phyloP scores from a whole-genome alignment of 35 echinoderm and acorn worm genomes.

The Lytechinus variegatus region DNA sequence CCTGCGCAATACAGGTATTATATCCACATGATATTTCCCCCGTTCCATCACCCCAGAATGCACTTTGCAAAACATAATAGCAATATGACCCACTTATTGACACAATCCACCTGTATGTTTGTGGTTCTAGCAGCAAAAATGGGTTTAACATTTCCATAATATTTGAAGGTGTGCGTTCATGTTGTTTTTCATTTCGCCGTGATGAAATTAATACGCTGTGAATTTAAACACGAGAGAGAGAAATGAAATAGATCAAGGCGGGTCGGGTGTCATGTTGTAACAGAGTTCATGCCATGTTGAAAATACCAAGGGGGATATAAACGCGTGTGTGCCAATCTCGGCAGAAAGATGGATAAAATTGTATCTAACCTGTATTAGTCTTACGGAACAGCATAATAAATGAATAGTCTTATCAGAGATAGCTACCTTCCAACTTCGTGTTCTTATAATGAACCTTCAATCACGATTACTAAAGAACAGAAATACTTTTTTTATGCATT shows the following conservation, averaged over 20 bases:
- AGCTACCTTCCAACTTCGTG: no score
- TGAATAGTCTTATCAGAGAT: no score
- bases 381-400: neutral
- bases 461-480: no score
- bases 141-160: slow-evolving; percentile 41
- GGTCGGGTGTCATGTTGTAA: neutral
- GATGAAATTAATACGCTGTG: slow-evolving; percentile 42
- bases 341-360: neutral
- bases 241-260: neutral
- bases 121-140: neutral
- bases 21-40: neutral
- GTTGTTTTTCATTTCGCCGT: neutral
- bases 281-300: neutral
- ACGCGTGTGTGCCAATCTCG: neutral
- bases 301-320: neutral
- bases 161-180: neutral
- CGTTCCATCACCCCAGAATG: slow-evolving; percentile 36
- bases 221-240: neutral
- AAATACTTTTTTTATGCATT: no score
- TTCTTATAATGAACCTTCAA: no score
- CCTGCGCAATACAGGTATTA: neutral
- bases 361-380: neutral
- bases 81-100: slow-evolving; percentile 50
- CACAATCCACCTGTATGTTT: slow-evolving; percentile 33
- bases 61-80: slow-evolving; percentile 31